Conservation (phyloP, 2,888 invertebrate species). For the Neoscelio sp. region DNA sequence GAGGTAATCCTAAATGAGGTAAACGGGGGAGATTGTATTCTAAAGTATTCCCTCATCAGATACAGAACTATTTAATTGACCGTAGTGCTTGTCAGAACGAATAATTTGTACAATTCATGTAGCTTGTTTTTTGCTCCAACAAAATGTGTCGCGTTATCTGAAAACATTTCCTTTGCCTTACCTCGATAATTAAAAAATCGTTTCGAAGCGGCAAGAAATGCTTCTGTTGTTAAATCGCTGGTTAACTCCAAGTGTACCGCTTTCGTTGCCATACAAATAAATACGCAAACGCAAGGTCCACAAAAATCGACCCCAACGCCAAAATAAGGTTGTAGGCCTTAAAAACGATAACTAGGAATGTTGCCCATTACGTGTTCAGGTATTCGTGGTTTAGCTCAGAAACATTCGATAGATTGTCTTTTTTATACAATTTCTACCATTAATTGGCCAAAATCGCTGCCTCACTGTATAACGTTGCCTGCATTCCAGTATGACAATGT, state of each 20-base stretch:
- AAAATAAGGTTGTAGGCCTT: conserved; percentile 62
- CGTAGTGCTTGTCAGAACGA: too few relatives aligned
- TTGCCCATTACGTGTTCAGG: not conserved
- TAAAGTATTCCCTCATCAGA: too few relatives aligned
- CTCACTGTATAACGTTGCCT: conserved; percentile 53
- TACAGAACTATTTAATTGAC: too few relatives aligned
- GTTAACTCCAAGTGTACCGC: conserved; percentile 77
- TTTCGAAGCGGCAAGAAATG: conserved; percentile 73
- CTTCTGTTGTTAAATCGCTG: conserved; percentile 70
- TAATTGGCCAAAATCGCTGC: conserved; percentile 59
- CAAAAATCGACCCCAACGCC: conserved; percentile 71
- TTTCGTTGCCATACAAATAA: conserved; percentile 75
- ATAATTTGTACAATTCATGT: not conserved
- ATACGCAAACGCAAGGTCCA: conserved; percentile 71
- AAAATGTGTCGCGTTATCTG: conserved; percentile 66
- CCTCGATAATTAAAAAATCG: conserved; percentile 76
- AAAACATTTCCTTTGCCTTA: conserved; percentile 65
- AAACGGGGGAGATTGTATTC: too few relatives aligned
- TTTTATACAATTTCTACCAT: conserved; percentile 46
- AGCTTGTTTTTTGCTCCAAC: conserved; percentile 71
- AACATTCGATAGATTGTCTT: conserved; percentile 66
- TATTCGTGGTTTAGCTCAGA: not conserved
- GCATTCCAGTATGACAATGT: conserved; percentile 53
- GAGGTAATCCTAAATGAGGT: too few relatives aligned
- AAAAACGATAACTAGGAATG: conserved; percentile 57